phyloP scores from a whole-genome alignment of 2,797 vertebrate species.

The Lacerta agilis region DNA sequence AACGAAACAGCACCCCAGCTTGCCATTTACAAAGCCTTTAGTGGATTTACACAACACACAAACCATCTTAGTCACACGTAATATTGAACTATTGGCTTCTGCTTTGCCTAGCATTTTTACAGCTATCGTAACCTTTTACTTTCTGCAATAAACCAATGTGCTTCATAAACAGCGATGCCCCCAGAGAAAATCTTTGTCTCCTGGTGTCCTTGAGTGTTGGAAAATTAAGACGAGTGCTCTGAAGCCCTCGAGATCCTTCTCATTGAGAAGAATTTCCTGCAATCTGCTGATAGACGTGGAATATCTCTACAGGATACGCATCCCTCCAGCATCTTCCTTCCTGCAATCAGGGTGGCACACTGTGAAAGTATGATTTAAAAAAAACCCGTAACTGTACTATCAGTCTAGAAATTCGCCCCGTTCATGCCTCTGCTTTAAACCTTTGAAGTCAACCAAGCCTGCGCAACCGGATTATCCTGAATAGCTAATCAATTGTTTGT shows the following conservation, averaged over 20 bases:
- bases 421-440: not conserved
- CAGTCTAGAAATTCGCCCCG: not conserved
- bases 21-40: constrained; percentile 12
- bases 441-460: not conserved
- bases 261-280: not conserved
- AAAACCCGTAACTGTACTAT: not conserved
- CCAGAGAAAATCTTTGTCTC: not conserved
- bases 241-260: not conserved
- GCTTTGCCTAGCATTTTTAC: not conserved
- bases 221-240: not conserved
- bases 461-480: not conserved
- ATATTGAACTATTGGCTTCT: not conserved
- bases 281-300: not conserved
- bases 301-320: not conserved
- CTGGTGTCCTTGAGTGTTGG: not conserved
- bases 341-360: not conserved
- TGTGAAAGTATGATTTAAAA: not conserved
- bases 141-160: not conserved
- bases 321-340: not conserved
- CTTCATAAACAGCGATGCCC: not conserved
- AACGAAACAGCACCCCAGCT: not conserved
- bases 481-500: not conserved
- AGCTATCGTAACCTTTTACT: not conserved
- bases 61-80: constrained; percentile 6
- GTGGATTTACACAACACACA: not conserved